Base-by-base conservation (phyloP, 2,113 vertebrate genomes). In the Silurus meridionalis region DNA sequence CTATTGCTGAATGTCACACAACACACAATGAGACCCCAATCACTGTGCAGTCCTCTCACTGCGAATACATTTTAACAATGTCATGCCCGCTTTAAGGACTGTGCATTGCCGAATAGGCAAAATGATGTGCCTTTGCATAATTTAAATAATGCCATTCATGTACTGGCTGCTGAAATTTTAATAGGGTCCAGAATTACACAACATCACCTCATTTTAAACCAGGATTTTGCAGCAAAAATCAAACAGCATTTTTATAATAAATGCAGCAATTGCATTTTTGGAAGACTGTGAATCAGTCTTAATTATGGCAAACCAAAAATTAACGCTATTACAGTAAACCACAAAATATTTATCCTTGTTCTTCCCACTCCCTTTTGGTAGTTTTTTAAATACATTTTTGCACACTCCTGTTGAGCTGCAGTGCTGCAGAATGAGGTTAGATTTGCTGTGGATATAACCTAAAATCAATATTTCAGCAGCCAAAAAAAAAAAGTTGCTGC, bases 111-210 rank as follows among this genome's bases (percentile, higher is more conserved):
- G 91, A 93, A 90, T 89, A 94, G 91, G 91, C 89, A 91, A 89
- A 91, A 90, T 94, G 93, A 95, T 94, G 91, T 93, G 94, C 93
- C 94, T 95, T 94, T 92, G 91, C 93, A 94, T 95, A 92, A 95
- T 95, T 93, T 95, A 91, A 94, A 95, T 95, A 95, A 95, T 95
- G 92, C 91, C 92, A 94, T 95, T 95, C 94, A 95, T 94, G 93
- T 92, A 90, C 87, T 87, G 91, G 90, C 88, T 91, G 91, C 93
- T 95, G 92, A 94, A 93, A 95, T 93, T 94, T 93, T 94, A 94
- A 95, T 94, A 90, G 90, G 90, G 87, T 89, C 88, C 90, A 86
- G 92, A 89, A 92, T 93, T 93, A 92, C 92, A 94, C 91, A 93
- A 94, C 89, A 90, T 87, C 91, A 87, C 85, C 91, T 93, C 93